These are phyloP conservation scores for Lophochroa leadbeateri DNA, from an alignment of 2,113 vertebrate genomes.

Conservation along the genomic window DNA sequence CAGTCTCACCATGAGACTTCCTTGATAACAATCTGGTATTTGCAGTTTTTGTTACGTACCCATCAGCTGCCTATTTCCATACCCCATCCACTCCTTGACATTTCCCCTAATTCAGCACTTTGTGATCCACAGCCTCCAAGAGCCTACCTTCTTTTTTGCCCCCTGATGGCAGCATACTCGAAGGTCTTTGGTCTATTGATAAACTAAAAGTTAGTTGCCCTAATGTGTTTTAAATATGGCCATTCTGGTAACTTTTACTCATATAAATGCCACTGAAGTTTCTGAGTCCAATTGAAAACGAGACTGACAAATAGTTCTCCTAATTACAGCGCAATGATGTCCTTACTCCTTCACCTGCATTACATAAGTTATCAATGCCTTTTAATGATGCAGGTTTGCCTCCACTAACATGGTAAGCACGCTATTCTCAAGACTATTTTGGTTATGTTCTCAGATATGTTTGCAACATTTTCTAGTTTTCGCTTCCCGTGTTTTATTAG, in stretches of 20 bases:
- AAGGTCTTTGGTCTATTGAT: neutral
- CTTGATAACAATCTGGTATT: neutral
- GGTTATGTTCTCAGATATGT: neutral
- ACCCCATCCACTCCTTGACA: neutral
- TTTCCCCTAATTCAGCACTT: neutral
- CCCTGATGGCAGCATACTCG: accelerated
- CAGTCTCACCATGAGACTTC: neutral
- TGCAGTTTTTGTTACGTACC: neutral
- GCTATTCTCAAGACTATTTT: neutral
- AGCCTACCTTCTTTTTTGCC: neutral
- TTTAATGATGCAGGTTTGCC: constrained; percentile 35
- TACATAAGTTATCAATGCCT: neutral
- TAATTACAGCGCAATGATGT: neutral
- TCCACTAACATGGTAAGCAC: neutral
- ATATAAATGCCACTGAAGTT: neutral
- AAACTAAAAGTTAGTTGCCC: neutral
- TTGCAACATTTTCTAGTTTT: neutral
- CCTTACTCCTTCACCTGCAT: constrained; percentile 15
- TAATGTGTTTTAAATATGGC: neutral
- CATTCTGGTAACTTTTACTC: neutral
- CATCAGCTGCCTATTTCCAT: neutral
- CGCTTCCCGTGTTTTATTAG: neutral
- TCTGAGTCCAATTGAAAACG: neutral
- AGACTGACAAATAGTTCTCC: neutral
- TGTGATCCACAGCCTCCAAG: neutral